Conservation (phyloP, 2,888 invertebrate species). For the Pammene aurita region DNA sequence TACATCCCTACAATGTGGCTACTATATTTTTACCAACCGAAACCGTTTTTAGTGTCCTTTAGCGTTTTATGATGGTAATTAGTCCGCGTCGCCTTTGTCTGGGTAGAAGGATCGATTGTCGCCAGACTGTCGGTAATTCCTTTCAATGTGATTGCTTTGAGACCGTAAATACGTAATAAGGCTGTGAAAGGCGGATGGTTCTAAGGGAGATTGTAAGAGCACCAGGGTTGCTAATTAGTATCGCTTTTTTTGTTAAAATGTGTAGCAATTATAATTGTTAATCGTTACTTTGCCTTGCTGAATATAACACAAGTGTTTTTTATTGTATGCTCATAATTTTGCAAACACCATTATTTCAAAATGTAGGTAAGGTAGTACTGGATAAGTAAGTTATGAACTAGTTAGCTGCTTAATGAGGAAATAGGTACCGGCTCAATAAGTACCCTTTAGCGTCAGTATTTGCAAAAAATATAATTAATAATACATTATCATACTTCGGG, state of each 20-base stretch:
- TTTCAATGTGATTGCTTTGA: conserved; percentile 44
- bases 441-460: too few relatives aligned
- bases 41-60: conserved; percentile 52
- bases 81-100: conserved; percentile 62
- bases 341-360: too few relatives aligned
- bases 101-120: conserved; percentile 48
- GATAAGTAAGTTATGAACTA: too few relatives aligned
- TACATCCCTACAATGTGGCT: conserved; percentile 64
- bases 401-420: too few relatives aligned
- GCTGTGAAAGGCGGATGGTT: conserved; percentile 24
- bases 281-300: background rate
- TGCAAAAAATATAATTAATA: too few relatives aligned
- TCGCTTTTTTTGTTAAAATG: conserved; percentile 7
- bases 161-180: conserved; percentile 47
- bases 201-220: conserved; percentile 1
- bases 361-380: too few relatives aligned
- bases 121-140: conserved; percentile 50
- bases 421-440: too few relatives aligned
- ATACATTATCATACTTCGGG: too few relatives aligned
- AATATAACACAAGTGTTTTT: too few relatives aligned
- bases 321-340: too few relatives aligned
- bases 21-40: conserved; percentile 52
- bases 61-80: conserved; percentile 62
- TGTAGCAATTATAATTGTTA: background rate
- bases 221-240: conserved; percentile 16